Percentiles rank a stretch among this genome's conserved stretches.
Conservation (phyloP, 2,797 vertebrate species). For the Hozukius guyotensis region DNA sequence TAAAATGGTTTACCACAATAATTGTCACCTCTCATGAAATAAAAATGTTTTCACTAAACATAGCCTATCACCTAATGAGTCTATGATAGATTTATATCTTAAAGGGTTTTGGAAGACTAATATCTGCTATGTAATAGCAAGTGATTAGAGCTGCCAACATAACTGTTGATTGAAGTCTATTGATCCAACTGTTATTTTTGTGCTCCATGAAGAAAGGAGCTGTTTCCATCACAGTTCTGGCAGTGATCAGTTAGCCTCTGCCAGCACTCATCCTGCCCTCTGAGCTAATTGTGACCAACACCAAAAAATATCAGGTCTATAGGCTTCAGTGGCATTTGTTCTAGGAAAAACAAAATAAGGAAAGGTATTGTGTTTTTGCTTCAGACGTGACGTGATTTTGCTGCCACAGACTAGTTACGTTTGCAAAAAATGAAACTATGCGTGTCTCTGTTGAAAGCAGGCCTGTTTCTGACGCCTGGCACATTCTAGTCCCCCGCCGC, state of each 20-base stretch:
- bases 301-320: neutral
- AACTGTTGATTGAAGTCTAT: conserved; percentile 39
- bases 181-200: conserved; percentile 29
- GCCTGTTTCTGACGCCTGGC: conserved; percentile 29
- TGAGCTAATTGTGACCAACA: conserved; percentile 32
- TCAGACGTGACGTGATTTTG: conserved; percentile 18
- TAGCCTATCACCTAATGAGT: conserved; percentile 8
- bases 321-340: conserved; percentile 1
- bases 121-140: neutral
- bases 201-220: conserved; percentile 6
- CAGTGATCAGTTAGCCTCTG: conserved; percentile 18
- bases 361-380: conserved; percentile 14
- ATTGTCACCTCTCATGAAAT: conserved; percentile 31
- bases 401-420: conserved; percentile 16
- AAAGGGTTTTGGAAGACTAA: conserved; percentile 9
- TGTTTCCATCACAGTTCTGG: conserved; percentile 15
- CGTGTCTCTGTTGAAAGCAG: conserved; percentile 13
- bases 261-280: neutral
- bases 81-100: conserved; percentile 17
- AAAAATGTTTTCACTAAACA: conserved; percentile 21
- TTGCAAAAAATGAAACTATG: neutral
- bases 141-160: conserved; percentile 14
- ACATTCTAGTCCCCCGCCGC: conserved; percentile 35
- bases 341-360: neutral
- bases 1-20: conserved; percentile 24